phyloP scores from a whole-genome alignment of 2,797 vertebrate genomes.

The Bryconaethiops microstoma region DNA sequence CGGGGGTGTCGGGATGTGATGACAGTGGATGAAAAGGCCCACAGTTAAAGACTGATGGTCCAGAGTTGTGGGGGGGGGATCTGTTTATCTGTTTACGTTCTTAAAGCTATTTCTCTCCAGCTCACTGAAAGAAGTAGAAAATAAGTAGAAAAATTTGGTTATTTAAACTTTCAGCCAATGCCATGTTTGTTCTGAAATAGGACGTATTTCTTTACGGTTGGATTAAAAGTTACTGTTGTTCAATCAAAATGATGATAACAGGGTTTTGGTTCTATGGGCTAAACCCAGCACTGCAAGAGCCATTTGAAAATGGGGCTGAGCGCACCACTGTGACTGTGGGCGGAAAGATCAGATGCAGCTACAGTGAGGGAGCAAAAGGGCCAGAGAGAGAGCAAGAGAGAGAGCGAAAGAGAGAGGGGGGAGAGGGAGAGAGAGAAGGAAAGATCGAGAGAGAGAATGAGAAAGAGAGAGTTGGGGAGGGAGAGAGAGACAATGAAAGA shows the following conservation, averaged over 20 bases:
- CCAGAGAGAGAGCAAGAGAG: background rate
- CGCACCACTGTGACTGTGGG: conserved; percentile 22
- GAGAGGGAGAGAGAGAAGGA: background rate
- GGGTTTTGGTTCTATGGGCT: background rate
- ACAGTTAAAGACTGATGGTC: background rate
- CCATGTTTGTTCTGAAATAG: background rate
- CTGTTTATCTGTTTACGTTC: no score
- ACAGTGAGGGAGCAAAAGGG: background rate
- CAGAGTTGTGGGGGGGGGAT: background rate
- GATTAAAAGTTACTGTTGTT: background rate
- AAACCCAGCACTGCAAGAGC: background rate
- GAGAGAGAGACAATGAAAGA: no score
- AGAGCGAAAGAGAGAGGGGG: conserved; percentile 12
- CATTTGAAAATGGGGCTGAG: conserved; percentile 14
- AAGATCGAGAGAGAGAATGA: background rate
- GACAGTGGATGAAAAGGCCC: conserved; percentile 18
- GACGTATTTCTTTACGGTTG: background rate
- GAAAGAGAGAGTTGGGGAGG: no score
- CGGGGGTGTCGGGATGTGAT: background rate
- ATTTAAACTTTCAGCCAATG: background rate
- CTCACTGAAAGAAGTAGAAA: no score
- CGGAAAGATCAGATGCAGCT: background rate
- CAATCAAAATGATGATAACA: background rate
- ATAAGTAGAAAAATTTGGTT: no score
- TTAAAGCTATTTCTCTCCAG: no score